phyloP scores from a whole-genome alignment of 2,888 invertebrate genomes.

The Chloroclysta siterata region DNA sequence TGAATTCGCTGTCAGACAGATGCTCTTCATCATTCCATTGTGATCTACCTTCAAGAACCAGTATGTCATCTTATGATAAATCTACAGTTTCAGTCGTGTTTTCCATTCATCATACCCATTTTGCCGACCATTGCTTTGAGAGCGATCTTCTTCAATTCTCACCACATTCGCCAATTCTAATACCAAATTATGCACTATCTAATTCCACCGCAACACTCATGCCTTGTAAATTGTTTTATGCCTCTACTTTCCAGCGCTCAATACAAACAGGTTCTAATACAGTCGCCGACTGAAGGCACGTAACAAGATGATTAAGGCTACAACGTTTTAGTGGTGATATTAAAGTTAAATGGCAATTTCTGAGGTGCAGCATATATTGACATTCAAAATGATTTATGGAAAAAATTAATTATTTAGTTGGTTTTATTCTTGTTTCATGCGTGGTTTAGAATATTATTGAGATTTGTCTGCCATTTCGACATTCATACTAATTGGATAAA shows the following conservation, averaged over 20 bases:
- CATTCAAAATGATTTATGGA: conserved; percentile 23
- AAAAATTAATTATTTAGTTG: conserved; percentile 15
- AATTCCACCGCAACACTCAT: neutral
- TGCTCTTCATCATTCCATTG: too few species aligned
- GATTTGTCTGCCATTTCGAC: neutral
- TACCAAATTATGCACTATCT: neutral
- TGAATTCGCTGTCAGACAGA: neutral
- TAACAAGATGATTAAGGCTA: conserved; percentile 21
- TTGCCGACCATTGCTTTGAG: too few species aligned
- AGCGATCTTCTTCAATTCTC: neutral
- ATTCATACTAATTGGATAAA: too few species aligned
- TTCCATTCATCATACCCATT: too few species aligned
- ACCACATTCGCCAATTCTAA: conserved; percentile 11
- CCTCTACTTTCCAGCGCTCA: conserved; percentile 27
- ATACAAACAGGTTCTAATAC: conserved; percentile 25
- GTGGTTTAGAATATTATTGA: neutral
- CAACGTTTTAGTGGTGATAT: conserved; percentile 20
- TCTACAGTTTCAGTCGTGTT: too few species aligned
- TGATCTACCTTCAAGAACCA: too few species aligned
- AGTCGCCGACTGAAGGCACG: conserved; percentile 12
- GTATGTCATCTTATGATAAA: too few species aligned
- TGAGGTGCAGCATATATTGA: conserved; percentile 23
- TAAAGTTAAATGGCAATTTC: conserved; percentile 23
- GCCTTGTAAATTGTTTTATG: conserved; percentile 20
- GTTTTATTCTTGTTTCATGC: neutral